Evolutionary conservation across 2,888 invertebrate genomes (phyloP), one percentile per base, ranked within the genome.

Genomic region (Lycia hirtaria): DNA sequence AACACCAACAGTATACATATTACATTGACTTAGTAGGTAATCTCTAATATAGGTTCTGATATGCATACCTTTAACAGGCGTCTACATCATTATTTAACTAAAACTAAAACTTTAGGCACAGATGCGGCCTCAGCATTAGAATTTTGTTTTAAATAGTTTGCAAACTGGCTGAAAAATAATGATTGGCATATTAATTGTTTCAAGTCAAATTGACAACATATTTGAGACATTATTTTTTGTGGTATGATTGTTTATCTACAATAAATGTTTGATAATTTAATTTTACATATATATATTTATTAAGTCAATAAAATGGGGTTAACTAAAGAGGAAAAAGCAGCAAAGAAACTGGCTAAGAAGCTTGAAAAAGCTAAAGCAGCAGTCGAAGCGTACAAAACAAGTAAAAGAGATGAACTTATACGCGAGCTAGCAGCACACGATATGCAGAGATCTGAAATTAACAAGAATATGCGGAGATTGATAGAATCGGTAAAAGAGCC

Each of bases 401-500:
- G 80, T 22, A 89, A 88, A 70, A 78, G 80, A 2, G 73, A 73
- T 0, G 85, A 89, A 65, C 80, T 92, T 1, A 64, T 78, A 40
- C 79, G 91, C 17, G 91, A 91, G 63, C 72, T 91, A 52, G 68
- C 76, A 30, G 82, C 84, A 15, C 88, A 88, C 60, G 71, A 80
- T 0, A 19, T 65, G 12, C 81, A 70, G 45, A 79, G 81, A 43
- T 78, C 67, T 4, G 83, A 83, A 52, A 60, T 91, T 4, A 87
- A 89, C 19, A 80, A 78, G 55, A 81, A 62, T 24, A 88, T 87
- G 86, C 78, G 82, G 4, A 73, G 83, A 50, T 73, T 84, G 70
- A 88, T 91, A 87, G 62, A 85, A 1, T 84, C 85, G 64, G 87
- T 91, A 47, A 89, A 90, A 61, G 85, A 87, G 68, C 91, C 92